Base-by-base conservation (phyloP, 2,888 invertebrate species). In the Anoplius nigerrimus region DNA sequence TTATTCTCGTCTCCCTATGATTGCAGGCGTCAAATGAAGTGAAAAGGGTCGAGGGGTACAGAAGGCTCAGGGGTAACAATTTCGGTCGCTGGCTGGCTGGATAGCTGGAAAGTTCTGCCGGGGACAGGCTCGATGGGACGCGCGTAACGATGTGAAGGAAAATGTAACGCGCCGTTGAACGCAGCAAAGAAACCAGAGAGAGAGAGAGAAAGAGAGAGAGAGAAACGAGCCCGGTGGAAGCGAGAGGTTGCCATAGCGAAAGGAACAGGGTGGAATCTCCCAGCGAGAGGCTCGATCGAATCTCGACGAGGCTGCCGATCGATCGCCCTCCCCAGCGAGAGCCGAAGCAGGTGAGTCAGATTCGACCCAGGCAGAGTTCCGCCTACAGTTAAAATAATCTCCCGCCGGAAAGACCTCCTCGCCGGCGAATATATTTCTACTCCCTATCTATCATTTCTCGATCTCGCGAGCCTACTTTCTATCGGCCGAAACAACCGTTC, bases 251-350 rank as follows among this genome's bases (percentile, higher is more conserved):
- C 53, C 15, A 20, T 34, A 18, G 8, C 15, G 56, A 24, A 46
- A 34, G 56, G 63, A 56, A 34, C 20, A 63, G 27, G 43, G 42
- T 15, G 24, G 21, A 53, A 18, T 18, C 18, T 46, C 11, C 3
- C 21, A 18, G 66, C 48, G 61, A 54, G 59, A n/a, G n/a, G 48
- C n/a, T 48, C 16, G 11, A 48, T 48, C 48, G 48, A 48, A n/a
- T 18, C 48, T 48, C 11, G 11, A 48, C 2, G 4, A 16, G 13
- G 18, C 2, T n/a, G 48, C 48, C 48, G 48, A n/a, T 48, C 48
- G 48, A 48, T 48, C 48, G 46, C 11, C 2, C 16, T 46, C 46
- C 46, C 16, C 16, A n/a, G n/a, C 48, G 16, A 48, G n/a, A 34
- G 34, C 11, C 34, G 34, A 13, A 2, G 34, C 34, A 34, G 1